phyloP scores from a whole-genome alignment of 2,113 vertebrate genomes.

The Prionailurus viverrinus region DNA sequence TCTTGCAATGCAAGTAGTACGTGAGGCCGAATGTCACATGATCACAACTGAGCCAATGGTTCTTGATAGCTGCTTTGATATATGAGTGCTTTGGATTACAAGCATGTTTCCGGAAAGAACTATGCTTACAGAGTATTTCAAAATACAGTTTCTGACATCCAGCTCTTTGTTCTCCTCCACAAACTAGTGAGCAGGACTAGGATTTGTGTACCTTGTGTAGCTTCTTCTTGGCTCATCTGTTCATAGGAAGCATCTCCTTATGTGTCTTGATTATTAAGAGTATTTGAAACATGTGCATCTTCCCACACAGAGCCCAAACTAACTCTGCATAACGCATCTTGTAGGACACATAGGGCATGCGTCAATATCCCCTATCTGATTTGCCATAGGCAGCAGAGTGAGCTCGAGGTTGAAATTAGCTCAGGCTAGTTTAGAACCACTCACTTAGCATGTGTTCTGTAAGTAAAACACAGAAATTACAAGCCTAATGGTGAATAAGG shows the following conservation, averaged over 20 bases:
- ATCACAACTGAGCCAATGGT: too few relatives aligned
- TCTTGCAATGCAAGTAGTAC: too few relatives aligned
- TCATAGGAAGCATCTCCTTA: background rate
- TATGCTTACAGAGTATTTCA: background rate
- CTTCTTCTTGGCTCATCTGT: background rate
- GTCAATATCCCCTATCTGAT: background rate
- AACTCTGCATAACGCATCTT: background rate
- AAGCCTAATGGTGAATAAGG: background rate
- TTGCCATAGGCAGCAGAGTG: background rate
- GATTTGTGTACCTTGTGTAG: background rate
- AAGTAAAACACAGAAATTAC: background rate
- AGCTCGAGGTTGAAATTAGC: conserved; percentile 14
- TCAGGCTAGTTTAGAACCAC: conserved; percentile 15
- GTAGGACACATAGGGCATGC: background rate
- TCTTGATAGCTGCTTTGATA: too few relatives aligned
- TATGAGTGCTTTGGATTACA: too few relatives aligned
- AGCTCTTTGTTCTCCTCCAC: too few relatives aligned
- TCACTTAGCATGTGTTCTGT: conserved; percentile 16
- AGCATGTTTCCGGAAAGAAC: too few relatives aligned
- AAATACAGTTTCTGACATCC: background rate
- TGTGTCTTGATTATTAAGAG: background rate
- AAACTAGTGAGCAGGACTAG: background rate
- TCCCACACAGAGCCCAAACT: background rate
- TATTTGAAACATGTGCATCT: background rate
- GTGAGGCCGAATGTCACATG: too few relatives aligned